Base-by-base conservation (phyloP, 2,888 invertebrate species). In the Protula sp. region DNA sequence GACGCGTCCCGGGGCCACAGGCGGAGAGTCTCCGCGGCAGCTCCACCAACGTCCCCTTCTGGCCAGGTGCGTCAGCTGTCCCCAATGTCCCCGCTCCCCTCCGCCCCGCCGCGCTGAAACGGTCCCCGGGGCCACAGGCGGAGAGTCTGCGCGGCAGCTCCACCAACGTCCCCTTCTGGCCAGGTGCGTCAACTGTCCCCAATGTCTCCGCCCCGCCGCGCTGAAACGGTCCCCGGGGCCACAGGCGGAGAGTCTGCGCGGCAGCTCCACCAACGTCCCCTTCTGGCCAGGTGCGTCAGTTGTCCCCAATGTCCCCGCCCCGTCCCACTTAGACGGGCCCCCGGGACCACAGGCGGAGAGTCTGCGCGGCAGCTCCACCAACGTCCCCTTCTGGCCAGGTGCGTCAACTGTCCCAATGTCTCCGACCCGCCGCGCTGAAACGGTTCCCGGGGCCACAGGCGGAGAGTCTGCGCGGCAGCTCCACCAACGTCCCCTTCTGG, bases 261-360 rank as follows among this genome's bases (percentile, higher is more conserved):
- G 94, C 22, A 88, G 87, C 56, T 86, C 88, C 0, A 88, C 87
- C 61, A 91, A 90, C 77, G 88, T 87, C 74, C 92, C 92, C n/a
- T n/a, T n/a, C n/a, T n/a, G n/a, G n/a, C n/a, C n/a, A n/a, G n/a
- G n/a, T n/a, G n/a, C n/a, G n/a, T n/a, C n/a, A n/a, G n/a, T n/a
- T n/a, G n/a, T n/a, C n/a, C n/a, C n/a, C n/a, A n/a, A n/a, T n/a
- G n/a, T n/a, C n/a, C n/a, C n/a, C n/a, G n/a, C n/a, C n/a, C n/a
- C n/a, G n/a, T n/a, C n/a, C n/a, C n/a, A n/a, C n/a, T n/a, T 38
- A 84, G 93, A 69, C n/a, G n/a, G n/a, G n/a, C n/a, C n/a, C 60
- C 72, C 92, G 0, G 76, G 88, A 48, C 86, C 89, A 5, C 85
- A 88, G 2, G 83, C 84, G 48, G 86, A 89, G 73, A 86, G 88